Evolutionary conservation across 2,113 vertebrate genomes (phyloP).

Genomic region (Plecotus auritus): DNA sequence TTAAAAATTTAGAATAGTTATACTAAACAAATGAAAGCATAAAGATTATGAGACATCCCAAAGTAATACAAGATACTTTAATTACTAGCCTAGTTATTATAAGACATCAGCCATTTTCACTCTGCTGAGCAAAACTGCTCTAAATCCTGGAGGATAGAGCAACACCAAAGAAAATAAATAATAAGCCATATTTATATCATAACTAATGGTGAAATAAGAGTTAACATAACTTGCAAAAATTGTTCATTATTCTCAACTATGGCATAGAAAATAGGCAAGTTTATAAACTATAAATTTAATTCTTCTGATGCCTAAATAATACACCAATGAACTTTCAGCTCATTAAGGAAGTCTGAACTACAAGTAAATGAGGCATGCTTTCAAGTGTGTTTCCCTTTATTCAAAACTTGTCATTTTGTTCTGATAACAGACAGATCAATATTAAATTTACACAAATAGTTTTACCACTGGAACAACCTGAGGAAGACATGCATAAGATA

Average conservation of each 20-base stretch:
- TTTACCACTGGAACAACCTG: not conserved
- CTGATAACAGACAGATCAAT: not conserved
- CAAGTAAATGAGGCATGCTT: not conserved
- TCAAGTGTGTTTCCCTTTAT: not conserved
- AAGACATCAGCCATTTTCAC: not conserved
- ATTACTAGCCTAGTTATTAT: not conserved
- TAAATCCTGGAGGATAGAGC: not conserved
- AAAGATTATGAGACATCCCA: not conserved
- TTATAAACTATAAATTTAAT: not conserved
- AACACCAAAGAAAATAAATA: not conserved
- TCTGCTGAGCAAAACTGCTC: not conserved
- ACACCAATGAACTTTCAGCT: not conserved
- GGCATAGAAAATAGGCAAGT: not conserved
- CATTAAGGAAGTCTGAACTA: not conserved
- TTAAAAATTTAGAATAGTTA: not conserved
- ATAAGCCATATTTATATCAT: not conserved
- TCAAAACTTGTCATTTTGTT: conserved; percentile 3
- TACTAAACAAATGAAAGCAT: not conserved
- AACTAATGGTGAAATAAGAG: not conserved
- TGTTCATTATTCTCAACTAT: conserved; percentile 1
- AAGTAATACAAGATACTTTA: not conserved
- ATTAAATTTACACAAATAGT: not conserved
- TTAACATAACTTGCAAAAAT: not conserved
- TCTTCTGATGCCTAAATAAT: not conserved
- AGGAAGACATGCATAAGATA: not conserved